These are phyloP conservation scores for Ceratina calcarata DNA, from an alignment of 1,140 invertebrate species.

Conservation along the genomic window DNA sequence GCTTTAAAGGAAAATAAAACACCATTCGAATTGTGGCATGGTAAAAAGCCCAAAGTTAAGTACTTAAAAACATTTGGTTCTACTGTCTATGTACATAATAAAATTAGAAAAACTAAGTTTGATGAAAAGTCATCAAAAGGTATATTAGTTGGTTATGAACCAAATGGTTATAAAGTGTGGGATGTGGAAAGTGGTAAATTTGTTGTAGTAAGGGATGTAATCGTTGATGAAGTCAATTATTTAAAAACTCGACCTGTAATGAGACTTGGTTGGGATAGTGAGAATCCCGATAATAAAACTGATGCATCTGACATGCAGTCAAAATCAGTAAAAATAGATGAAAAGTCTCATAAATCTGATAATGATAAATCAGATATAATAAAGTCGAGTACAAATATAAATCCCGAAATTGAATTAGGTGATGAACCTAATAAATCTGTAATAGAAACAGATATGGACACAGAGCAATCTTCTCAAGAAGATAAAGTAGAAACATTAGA, in stretches of 20 bases:
- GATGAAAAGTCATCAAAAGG: too few species aligned
- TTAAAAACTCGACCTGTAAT: neutral
- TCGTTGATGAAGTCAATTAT: conserved; percentile 1
- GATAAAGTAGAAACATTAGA: too few species aligned
- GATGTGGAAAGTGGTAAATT: neutral
- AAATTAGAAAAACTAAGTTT: neutral
- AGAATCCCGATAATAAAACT: neutral
- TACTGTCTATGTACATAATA: neutral
- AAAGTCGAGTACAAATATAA: neutral
- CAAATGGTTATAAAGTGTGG: too few species aligned
- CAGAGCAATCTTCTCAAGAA: too few species aligned
- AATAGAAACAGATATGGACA: too few species aligned
- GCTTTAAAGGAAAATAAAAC: neutral
- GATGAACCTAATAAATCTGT: too few species aligned
- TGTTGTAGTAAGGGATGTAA: neutral
- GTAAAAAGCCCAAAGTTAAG: conserved; percentile 58
- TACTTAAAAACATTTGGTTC: neutral
- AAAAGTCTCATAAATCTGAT: conserved; percentile 8
- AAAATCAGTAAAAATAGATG: conserved; percentile 10
- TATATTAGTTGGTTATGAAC: too few species aligned
- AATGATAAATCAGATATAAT: conserved; percentile 6
- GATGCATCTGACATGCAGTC: neutral
- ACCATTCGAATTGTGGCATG: neutral
- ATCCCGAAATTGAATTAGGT: too few species aligned
- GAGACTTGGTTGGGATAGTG: neutral